Base-by-base conservation (phyloP, 92 coral and sea anemone genomes). In the Diadumene lineata region DNA sequence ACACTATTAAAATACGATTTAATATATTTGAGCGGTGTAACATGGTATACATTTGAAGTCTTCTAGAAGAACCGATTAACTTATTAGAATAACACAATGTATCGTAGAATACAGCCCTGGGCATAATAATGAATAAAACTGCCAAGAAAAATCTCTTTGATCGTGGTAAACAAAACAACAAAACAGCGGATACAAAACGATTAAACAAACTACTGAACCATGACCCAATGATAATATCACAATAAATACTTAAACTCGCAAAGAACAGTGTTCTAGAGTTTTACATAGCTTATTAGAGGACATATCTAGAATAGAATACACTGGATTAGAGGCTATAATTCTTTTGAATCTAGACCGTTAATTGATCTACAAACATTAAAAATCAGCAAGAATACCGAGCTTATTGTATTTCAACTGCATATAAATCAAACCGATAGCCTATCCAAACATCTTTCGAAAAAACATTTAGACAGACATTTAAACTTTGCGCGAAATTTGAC, bases 351-450 rank as follows among this genome's bases (percentile, higher is more conserved):
- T 34, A 30, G 24, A 26, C 7, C 51, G 76, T 53, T 71, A 71
- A 71, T 71, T 71, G 22, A n/a, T 34, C 24, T 31, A 71, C 32
- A 53, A 71, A 71, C 65, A 71, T 71, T 50, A 26, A 71, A 56
- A 71, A 53, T 29, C 23, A 43, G 53, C 68, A 62, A 11, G 65
- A 24, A 33, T 23, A 60, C 4, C 17, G 53, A 9, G 75, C 43
- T 70, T 70, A 44, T 44, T 44, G 51, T 44, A 17, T 9, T 44
- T 44, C 17, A 8, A 44, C 51, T 44, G 9, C 10, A 17, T 17
- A 44, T 44, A 9, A n/a, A 44, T 44, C 51, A 44, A 44, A 8
- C 9, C 17, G n/a, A n/a, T n/a, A n/a, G n/a, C n/a, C n/a, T n/a
- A 53, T 15, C 24, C n/a, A 53, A 13, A 13, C 19, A 16, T 15